phyloP scores from a whole-genome alignment of 2,797 vertebrate genomes.

The Tapera naevia region DNA sequence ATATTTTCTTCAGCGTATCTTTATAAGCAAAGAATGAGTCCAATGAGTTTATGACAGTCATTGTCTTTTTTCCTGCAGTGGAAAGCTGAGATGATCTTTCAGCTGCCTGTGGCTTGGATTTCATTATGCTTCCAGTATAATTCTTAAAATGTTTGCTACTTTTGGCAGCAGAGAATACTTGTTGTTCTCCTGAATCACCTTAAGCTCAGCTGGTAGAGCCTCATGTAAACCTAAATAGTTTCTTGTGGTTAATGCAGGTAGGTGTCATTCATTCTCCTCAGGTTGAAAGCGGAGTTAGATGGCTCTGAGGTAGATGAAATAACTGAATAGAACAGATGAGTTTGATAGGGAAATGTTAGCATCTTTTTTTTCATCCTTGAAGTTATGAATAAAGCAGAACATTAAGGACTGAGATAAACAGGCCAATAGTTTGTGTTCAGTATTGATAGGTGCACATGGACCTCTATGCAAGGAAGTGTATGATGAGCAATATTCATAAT shows the following conservation, averaged over 20 bases:
- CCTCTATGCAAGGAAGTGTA: background rate
- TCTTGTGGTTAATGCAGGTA: background rate
- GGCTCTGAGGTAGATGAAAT: background rate
- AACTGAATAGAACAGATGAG: background rate
- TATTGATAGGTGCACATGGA: background rate
- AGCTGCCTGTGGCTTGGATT: background rate
- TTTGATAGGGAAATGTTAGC: background rate
- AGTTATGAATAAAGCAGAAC: background rate
- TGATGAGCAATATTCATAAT: background rate
- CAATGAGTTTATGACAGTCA: background rate
- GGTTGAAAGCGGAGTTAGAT: background rate
- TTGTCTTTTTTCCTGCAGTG: background rate
- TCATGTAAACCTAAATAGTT: background rate
- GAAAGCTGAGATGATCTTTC: background rate
- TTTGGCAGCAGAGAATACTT: background rate
- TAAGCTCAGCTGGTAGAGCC: background rate
- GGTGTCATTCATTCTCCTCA: background rate
- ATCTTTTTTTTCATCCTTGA: background rate
- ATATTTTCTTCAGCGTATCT: background rate
- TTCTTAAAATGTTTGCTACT: background rate
- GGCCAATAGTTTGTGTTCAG: background rate
- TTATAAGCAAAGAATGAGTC: background rate
- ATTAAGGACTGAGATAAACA: background rate
- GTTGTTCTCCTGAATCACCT: background rate
- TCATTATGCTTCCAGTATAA: background rate